Percentiles rank a stretch among this genome's conserved stretches.
Evolutionary conservation across 2,888 invertebrate species (phyloP).

Genomic region (Lamellibrachia columna): DNA sequence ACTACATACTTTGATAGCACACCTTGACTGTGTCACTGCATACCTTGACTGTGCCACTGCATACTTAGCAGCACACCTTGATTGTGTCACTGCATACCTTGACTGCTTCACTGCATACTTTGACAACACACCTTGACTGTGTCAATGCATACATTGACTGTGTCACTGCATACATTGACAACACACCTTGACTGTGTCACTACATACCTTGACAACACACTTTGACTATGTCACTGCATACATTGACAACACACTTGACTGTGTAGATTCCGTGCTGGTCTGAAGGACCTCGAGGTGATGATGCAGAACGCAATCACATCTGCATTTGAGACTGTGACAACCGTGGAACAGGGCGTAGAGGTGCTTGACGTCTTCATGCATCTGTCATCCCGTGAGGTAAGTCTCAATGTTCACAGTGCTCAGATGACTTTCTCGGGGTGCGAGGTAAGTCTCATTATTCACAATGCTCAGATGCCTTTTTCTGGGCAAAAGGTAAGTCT

Average conservation of each 20-base stretch:
- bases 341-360: constrained; percentile 83
- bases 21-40: neutral
- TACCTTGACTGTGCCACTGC: neutral
- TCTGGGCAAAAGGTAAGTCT: no score
- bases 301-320: constrained; percentile 83
- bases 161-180: neutral
- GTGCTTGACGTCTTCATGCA: constrained; percentile 81
- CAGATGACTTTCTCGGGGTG: no score
- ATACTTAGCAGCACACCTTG: neutral
- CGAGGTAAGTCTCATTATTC: no score
- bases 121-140: neutral
- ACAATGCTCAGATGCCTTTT: no score
- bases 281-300: constrained; percentile 75
- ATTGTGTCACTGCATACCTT: neutral
- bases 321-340: constrained; percentile 81
- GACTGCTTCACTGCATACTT: no score
- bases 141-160: neutral
- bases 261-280: constrained; percentile 68
- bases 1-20: neutral
- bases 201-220: neutral
- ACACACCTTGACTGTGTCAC: neutral
- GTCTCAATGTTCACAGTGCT: neutral
- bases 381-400: constrained; percentile 76
- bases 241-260: neutral
- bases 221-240: neutral